phyloP scores from a whole-genome alignment of 64 coral and sea anemone species.

The Pachyseris speciosa region DNA sequence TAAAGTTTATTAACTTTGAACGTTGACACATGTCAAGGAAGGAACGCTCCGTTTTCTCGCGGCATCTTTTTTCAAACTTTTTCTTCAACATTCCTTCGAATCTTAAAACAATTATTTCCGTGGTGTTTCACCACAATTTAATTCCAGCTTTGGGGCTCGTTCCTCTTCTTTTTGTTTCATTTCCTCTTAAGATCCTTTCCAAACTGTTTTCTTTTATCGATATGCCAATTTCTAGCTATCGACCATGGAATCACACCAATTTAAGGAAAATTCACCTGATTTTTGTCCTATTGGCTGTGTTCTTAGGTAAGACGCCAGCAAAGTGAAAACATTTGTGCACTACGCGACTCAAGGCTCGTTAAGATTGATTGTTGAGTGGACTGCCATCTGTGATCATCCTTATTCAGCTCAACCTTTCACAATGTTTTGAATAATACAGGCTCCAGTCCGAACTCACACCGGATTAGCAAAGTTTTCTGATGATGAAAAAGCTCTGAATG shows the following conservation, averaged over 20 bases:
- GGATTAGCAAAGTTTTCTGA: no score
- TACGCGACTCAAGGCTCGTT: background rate
- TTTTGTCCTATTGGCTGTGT: background rate
- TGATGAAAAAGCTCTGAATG: background rate
- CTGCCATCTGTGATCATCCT: constrained; percentile 2
- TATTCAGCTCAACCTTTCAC: background rate
- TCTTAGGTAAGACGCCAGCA: background rate
- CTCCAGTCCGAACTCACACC: no score
- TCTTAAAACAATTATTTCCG: constrained; percentile 2
- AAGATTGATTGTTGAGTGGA: background rate
- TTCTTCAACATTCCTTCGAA: constrained; percentile 10
- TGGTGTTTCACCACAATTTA: constrained; percentile 5
- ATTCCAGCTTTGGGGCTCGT: background rate
- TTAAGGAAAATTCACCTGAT: background rate
- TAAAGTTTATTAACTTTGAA: constrained; percentile 54
- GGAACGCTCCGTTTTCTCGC: background rate
- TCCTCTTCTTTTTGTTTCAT: background rate
- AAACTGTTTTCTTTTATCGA: constrained; percentile 23
- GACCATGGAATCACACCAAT: background rate
- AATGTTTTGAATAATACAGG: no score
- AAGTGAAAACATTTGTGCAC: background rate
- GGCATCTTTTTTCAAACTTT: constrained; percentile 19
- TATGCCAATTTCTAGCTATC: constrained; percentile 25
- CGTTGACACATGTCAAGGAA: constrained; percentile 20
- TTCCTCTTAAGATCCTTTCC: background rate